Conservation (phyloP, 2,797 vertebrate genomes). For the Sus cebifrons region DNA sequence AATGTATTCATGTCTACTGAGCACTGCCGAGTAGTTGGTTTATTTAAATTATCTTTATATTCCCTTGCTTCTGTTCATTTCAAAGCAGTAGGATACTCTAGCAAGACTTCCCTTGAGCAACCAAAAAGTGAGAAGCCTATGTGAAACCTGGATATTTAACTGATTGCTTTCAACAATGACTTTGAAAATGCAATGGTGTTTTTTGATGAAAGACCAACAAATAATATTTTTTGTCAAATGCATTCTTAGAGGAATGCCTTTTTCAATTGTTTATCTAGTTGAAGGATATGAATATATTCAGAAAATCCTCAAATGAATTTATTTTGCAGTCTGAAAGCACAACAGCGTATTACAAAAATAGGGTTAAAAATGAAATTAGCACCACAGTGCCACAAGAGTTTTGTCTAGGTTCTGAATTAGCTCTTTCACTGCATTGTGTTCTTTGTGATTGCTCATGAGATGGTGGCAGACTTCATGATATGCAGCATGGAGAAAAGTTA, state of each 20-base stretch:
- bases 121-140: constrained; percentile 50
- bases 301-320: constrained; percentile 69
- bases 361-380: constrained; percentile 55
- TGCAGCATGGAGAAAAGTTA: neutral
- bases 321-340: constrained; percentile 61
- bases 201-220: constrained; percentile 77
- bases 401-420: neutral
- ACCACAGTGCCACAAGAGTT: neutral
- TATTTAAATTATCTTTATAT: constrained; percentile 83
- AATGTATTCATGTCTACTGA: constrained; percentile 73
- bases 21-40: constrained; percentile 67
- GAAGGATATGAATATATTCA: constrained; percentile 76
- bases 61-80: constrained; percentile 77
- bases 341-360: constrained; percentile 69
- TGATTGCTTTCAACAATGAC: constrained; percentile 75
- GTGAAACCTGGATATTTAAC: constrained; percentile 79
- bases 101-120: constrained; percentile 72
- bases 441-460: neutral
- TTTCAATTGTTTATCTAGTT: constrained; percentile 76
- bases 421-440: neutral
- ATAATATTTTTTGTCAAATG: constrained; percentile 72
- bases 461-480: neutral
- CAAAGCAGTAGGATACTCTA: constrained; percentile 69
- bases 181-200: constrained; percentile 76
- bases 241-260: constrained; percentile 76